Base-by-base conservation (phyloP, 2,113 vertebrate species). In the Merops nubicus region DNA sequence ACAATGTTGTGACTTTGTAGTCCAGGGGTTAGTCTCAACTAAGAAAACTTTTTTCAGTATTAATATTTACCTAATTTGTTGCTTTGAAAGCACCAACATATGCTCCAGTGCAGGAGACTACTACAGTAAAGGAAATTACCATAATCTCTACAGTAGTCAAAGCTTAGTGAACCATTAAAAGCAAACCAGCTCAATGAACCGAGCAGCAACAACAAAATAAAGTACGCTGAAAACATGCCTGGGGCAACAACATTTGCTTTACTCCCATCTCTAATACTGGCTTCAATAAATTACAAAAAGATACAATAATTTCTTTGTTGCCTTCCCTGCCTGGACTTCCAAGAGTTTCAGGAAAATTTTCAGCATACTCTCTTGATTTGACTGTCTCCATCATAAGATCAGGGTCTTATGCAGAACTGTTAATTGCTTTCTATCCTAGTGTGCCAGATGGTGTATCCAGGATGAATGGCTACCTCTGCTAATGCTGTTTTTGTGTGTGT, bases 171-270 rank as follows among this genome's bases (percentile, higher is more conserved):
- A 93, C 63, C 48, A 73, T 91, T 93, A 88, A 88, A 90, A 80
- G 69, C 77, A 94, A 96, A 91, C 22, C 21, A 95, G 28, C 15
- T 90, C 87, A 88, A 77, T 76, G 89, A 95, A 87, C 51, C 51
- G 29, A 54, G 69, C 28, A 91, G n/a, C 29, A 76, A 26, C 22
- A 91, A 29, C 68, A 93, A 92, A 89, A 45, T 81, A 69, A 85
- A 96, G 51, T 77, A 91, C 62, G 83, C 31, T 93, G 91, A 93
- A 96, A 96, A 64, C 72, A 83, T 63, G 94, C 81, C 85, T 60
- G 62, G 31, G 88, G 54, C 87, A 96, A 51, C 31, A 86, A 56
- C 25, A 68, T 29, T 72, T 83, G 23, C 45, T 90, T 95, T 76
- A 77, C 47, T 82, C 42, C 12, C 33, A 65, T 91, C 34, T 90